These are phyloP conservation scores for Spodoptera littoralis DNA, from an alignment of 2,888 invertebrate species.

Conservation along the genomic window DNA sequence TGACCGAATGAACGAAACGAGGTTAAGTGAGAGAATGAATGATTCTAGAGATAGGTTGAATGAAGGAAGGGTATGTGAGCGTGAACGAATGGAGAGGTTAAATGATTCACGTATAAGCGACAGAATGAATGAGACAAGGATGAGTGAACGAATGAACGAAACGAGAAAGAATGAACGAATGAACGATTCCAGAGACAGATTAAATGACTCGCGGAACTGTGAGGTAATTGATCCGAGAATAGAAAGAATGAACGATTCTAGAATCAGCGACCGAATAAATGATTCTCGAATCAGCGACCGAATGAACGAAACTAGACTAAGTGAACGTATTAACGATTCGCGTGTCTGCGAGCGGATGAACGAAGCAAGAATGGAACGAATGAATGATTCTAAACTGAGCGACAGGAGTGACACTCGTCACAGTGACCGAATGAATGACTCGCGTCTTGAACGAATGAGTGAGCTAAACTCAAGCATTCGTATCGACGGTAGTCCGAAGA, in stretches of 20 bases:
- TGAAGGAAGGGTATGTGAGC: constrained; percentile 45
- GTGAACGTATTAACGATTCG: constrained; percentile 67
- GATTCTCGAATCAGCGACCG: constrained; percentile 71
- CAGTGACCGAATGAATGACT: constrained; percentile 60
- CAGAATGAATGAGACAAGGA: constrained; percentile 33
- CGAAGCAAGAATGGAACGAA: constrained; percentile 62
- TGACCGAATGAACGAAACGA: constrained; percentile 53
- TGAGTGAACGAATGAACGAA: constrained; percentile 55
- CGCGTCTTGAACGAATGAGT: constrained; percentile 69
- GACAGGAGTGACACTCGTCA: constrained; percentile 54
- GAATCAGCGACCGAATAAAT: constrained; percentile 72
- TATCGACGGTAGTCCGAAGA: constrained; percentile 80
- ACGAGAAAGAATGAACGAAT: constrained; percentile 51
- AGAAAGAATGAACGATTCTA: constrained; percentile 65
- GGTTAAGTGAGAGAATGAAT: constrained; percentile 53
- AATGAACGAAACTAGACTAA: constrained; percentile 71
- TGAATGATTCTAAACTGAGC: constrained; percentile 68
- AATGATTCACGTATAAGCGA: constrained; percentile 44
- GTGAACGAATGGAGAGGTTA: constrained; percentile 50
- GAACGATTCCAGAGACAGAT: constrained; percentile 61
- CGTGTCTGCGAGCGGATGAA: constrained; percentile 62
- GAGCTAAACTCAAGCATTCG: constrained; percentile 80
- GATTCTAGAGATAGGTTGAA: constrained; percentile 60
- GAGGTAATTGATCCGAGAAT: constrained; percentile 50
- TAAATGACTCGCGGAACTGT: constrained; percentile 57